phyloP scores from a whole-genome alignment of 1,140 invertebrate genomes.

The Ooceraea biroi region DNA sequence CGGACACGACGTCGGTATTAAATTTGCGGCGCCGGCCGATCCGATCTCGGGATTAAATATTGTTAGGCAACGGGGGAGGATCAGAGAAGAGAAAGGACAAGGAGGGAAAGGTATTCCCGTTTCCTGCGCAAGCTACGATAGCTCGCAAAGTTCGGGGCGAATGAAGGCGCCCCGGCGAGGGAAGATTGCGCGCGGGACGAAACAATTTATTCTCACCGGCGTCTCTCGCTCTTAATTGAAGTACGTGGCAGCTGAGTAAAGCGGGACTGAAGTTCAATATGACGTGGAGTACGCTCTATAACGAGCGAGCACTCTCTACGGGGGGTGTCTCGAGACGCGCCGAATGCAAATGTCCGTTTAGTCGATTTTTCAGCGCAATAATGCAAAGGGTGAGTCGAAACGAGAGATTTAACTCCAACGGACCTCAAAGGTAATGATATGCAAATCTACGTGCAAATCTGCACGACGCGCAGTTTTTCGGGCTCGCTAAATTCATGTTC shows the following conservation, averaged over 20 bases:
- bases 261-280: slow-evolving; percentile 20
- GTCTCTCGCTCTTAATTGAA: slow-evolving; percentile 40
- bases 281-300: background rate
- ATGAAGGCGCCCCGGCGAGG: background rate
- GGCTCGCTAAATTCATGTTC: background rate
- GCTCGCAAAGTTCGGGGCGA: background rate
- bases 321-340: background rate
- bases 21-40: slow-evolving; percentile 71
- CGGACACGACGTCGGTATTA: slow-evolving; percentile 73
- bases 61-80: background rate
- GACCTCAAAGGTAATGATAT: slow-evolving; percentile 16
- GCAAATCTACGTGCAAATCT: background rate
- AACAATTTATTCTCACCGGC: slow-evolving; percentile 39
- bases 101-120: background rate
- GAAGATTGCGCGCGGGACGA: slow-evolving; percentile 3
- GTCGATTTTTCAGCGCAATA: background rate
- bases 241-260: slow-evolving; percentile 3
- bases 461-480: background rate
- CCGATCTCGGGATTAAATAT: slow-evolving; percentile 70
- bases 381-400: background rate
- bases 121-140: background rate
- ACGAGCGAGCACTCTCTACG: background rate
- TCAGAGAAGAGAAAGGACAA: background rate
- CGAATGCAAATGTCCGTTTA: background rate
- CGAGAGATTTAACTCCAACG: background rate